phyloP scores from a whole-genome alignment of 2,113 vertebrate species.

The Fulica atra region DNA sequence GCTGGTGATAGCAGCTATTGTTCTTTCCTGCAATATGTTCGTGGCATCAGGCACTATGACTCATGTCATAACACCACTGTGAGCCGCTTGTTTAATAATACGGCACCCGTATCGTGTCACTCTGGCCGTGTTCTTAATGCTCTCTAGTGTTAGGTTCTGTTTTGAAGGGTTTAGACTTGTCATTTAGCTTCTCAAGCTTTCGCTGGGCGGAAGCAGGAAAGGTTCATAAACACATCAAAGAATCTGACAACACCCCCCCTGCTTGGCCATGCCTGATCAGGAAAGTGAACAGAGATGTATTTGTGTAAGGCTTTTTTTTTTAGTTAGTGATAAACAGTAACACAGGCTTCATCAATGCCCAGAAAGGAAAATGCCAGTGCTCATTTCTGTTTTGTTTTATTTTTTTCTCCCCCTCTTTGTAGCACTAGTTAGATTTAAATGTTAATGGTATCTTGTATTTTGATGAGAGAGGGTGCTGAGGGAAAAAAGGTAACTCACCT shows the following conservation, averaged over 20 bases:
- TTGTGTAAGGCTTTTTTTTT: background rate
- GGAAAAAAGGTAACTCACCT: background rate
- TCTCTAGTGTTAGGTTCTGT: conserved; percentile 42
- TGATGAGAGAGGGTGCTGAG: background rate
- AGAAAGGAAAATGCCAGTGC: background rate
- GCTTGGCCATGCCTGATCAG: background rate
- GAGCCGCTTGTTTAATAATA: conserved; percentile 50
- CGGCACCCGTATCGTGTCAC: background rate
- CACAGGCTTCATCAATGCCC: background rate
- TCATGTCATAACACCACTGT: conserved; percentile 47
- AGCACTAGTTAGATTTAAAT: background rate
- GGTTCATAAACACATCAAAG: background rate
- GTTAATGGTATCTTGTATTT: background rate
- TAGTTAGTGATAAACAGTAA: background rate
- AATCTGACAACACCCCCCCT: background rate
- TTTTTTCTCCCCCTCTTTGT: background rate
- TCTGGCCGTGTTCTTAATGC: conserved; percentile 15
- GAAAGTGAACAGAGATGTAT: background rate
- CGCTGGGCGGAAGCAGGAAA: background rate
- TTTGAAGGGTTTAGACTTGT: conserved; percentile 28
- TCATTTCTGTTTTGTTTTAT: background rate
- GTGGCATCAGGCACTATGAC: background rate
- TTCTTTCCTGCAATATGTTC: conserved; percentile 35
- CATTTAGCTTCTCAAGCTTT: background rate
- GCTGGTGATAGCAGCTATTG: conserved; percentile 36